phyloP scores from a whole-genome alignment of 2,113 vertebrate genomes.

The Labeo rohita region DNA sequence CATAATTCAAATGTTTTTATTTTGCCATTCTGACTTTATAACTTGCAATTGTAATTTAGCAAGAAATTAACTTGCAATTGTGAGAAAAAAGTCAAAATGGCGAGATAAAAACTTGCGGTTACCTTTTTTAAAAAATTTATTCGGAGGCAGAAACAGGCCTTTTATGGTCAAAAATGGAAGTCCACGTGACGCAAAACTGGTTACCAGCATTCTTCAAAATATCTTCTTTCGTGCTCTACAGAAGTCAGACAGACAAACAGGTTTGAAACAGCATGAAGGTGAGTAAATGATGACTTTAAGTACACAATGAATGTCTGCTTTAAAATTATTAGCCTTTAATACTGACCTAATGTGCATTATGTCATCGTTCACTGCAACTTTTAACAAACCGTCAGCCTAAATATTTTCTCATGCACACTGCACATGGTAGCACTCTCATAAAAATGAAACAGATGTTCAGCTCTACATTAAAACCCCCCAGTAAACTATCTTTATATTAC shows the following conservation, averaged over 20 bases:
- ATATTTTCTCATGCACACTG: not conserved
- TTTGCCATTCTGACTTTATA: no score
- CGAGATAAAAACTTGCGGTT: no score
- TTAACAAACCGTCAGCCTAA: not conserved
- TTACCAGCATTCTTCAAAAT: not conserved
- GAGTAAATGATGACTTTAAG: not conserved
- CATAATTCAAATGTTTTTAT: no score
- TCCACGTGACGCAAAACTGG: not conserved
- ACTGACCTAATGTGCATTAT: not conserved
- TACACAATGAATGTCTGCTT: not conserved
- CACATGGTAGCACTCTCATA: not conserved
- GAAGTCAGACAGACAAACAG: not conserved
- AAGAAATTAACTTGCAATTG: no score
- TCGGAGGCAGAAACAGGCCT: no score
- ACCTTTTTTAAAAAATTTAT: no score
- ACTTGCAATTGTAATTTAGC: no score
- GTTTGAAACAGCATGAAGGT: not conserved
- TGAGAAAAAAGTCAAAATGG: no score
- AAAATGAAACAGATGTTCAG: slow-evolving; percentile 18
- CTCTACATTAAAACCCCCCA: not conserved
- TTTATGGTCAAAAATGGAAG: not conserved
- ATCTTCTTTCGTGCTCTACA: not conserved
- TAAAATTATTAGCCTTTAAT: not conserved
- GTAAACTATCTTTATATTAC: not conserved
- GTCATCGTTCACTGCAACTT: not conserved